Evolutionary conservation across 2,797 vertebrate genomes (phyloP), one percentile per base, ranked within the genome.

Genomic region (Oreochromis mossambicus): DNA sequence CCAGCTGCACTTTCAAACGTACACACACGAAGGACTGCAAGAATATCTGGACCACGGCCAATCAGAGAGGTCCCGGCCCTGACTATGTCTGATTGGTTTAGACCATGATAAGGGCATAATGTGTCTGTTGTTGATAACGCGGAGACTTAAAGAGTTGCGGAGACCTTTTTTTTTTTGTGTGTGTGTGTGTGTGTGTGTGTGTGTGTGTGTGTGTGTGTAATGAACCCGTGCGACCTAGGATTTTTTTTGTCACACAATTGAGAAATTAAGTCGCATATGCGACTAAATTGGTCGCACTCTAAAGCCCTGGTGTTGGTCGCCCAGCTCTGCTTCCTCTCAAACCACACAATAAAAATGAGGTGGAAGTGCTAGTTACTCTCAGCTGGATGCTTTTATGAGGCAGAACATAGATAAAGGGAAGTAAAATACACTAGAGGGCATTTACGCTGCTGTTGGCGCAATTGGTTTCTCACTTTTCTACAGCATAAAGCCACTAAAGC

Each of bases 381-480:
- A 86, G 87, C 88, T 88, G 86, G 88, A 10, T 3, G 46, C 88
- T 85, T 90, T 83, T 82, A 89, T 83, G 79, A 82, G 79, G 19
- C 82, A 14, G 73, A 66, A 50, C 5, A 3, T 38, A 80, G 78
- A 77, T 84, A 26, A 83, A 88, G 43, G 77, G 21, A 78, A 55
- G 43, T 43, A n/a, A 55, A 36, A 54, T 17, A 51, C 46, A 77
- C 55, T 26, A 48, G 66, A 50, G 54, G 76, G 70, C 46, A 14
- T 82, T 80, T 46, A 56, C 10, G n/a, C 9, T 36, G 41, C 56
- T 54, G 58, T 78, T 68, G 8, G 63, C 2, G 4, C 7, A 8
- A 14, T 80, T 82, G 70, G 79, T 81, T 85, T 52, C 8, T 78
- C 26, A 15, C 55, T 84, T 83, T 75, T 34, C 19, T 63, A 5